Evolutionary conservation across 2,888 invertebrate species (phyloP), one percentile per base, ranked within the genome.

Genomic region (Schizaphis graminum): DNA sequence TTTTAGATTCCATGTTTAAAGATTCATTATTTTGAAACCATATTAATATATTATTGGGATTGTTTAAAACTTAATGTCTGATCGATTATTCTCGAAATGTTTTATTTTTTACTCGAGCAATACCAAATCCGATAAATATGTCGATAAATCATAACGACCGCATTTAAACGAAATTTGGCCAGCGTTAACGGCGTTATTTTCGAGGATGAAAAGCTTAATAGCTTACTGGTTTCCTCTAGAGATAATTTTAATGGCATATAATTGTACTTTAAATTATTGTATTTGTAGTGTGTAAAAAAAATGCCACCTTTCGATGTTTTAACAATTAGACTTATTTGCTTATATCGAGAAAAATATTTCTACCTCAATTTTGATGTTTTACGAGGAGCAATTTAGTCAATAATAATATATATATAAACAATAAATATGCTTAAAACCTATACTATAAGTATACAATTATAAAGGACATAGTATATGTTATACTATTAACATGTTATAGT

Each of bases 131-230:
- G 77, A 77, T 77, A 86, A 86, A 86, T 49, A 53, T 53, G n/a
- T 8, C 53, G 47, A 53, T 88, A 53, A n/a, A 88, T 88, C 49
- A 88, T 88, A 35, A 88, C 21, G 10, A n/a, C 26, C 8, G 49
- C 16, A 49, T 88, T 88, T 53, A 88, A 53, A 88, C 49, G 1
- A 88, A n/a, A 53, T 1, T 53, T 35, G 24, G 24, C 53, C 56
- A 56, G 56, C 26, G 24, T 24, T 53, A 88, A 53, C 35, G 28
- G n/a, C 53, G 24, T 88, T 53, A 53, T 88, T 53, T 53, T n/a
- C 26, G 56, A 53, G 53, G 53, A 88, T 88, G 56, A 53, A 53
- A 88, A 88, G 53, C 53, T 53, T 88, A 88, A 88, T 53, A 88
- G 24, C 53, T 88, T 53, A 56, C 35, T 21, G 53, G 35, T 53